phyloP scores from a whole-genome alignment of 1,140 invertebrate genomes.

The Oedothorax gibbosus region DNA sequence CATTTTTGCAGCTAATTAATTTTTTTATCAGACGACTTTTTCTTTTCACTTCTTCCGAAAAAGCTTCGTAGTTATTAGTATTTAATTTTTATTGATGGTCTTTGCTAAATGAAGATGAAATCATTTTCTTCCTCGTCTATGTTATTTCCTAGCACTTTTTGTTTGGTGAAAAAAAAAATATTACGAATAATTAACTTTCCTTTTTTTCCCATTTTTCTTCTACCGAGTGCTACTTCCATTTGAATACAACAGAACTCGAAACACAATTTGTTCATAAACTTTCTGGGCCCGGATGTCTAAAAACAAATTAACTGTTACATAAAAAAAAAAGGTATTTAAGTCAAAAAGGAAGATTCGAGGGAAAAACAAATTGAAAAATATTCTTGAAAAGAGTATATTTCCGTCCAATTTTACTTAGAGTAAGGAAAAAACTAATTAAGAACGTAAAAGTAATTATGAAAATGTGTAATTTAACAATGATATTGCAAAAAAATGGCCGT shows the following conservation, averaged over 20 bases:
- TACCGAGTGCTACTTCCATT: background rate
- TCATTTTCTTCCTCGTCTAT: constrained; percentile 59
- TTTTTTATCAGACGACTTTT: constrained; percentile 40
- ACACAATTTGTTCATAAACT: background rate
- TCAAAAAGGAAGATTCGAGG: no score
- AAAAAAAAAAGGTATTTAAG: no score
- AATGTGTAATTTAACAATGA: background rate
- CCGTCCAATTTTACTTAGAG: background rate
- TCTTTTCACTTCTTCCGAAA: background rate
- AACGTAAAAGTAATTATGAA: constrained; percentile 6
- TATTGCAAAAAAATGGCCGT: background rate
- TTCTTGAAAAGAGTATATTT: background rate
- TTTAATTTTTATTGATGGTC: constrained; percentile 53
- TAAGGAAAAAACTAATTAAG: background rate
- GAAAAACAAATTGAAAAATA: no score
- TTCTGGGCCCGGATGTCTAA: constrained; percentile 15
- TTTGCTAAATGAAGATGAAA: constrained; percentile 37
- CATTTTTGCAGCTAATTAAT: constrained; percentile 44
- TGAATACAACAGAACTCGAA: no score
- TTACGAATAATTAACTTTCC: constrained; percentile 49
- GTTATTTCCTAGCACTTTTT: constrained; percentile 5
- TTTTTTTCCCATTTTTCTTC: background rate
- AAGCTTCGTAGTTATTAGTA: constrained; percentile 29
- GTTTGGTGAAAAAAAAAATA: no score
- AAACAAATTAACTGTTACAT: constrained; percentile 10